Percentiles rank a stretch among this genome's conserved stretches.
phyloP scores from a whole-genome alignment of 1,140 invertebrate species.

The Phocides pigmalion region DNA sequence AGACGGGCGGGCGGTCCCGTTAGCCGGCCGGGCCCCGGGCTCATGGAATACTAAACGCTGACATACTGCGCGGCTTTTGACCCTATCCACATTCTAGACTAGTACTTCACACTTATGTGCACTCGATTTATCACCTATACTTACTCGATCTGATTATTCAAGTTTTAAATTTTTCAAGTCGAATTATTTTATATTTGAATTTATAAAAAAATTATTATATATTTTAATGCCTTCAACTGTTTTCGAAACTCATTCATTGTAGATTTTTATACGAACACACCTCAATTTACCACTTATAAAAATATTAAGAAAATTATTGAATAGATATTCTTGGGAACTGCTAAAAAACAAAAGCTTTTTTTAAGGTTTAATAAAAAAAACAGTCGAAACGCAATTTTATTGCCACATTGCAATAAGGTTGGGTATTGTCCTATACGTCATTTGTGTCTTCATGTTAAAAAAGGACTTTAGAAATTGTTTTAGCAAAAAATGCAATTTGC shows the following conservation, averaged over 20 bases:
- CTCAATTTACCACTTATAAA: too few relatives aligned
- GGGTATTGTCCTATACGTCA: constrained; percentile 44
- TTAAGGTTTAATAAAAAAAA: not conserved
- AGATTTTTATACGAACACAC: too few relatives aligned
- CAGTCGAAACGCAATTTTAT: constrained; percentile 16
- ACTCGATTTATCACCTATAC: constrained; percentile 45
- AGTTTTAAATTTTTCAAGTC: too few relatives aligned
- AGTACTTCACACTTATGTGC: constrained; percentile 69
- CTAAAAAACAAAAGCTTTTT: not conserved
- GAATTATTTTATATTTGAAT: too few relatives aligned
- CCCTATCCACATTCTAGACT: constrained; percentile 80
- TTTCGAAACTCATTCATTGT: too few relatives aligned
- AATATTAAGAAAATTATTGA: too few relatives aligned
- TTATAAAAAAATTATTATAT: too few relatives aligned
- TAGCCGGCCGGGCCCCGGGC: constrained; percentile 68
- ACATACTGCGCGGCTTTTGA: constrained; percentile 82
- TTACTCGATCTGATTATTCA: not conserved
- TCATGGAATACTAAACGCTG: constrained; percentile 81
- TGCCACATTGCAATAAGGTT: constrained; percentile 38
- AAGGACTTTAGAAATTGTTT: constrained; percentile 53
- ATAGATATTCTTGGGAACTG: too few relatives aligned
- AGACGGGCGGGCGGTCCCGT: constrained; percentile 70
- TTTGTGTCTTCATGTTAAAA: constrained; percentile 46
- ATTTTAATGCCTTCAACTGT: too few relatives aligned
- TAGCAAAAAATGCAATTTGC: constrained; percentile 63